Base-by-base conservation (phyloP, 1,140 invertebrate genomes). In the Cotesia typhae region DNA sequence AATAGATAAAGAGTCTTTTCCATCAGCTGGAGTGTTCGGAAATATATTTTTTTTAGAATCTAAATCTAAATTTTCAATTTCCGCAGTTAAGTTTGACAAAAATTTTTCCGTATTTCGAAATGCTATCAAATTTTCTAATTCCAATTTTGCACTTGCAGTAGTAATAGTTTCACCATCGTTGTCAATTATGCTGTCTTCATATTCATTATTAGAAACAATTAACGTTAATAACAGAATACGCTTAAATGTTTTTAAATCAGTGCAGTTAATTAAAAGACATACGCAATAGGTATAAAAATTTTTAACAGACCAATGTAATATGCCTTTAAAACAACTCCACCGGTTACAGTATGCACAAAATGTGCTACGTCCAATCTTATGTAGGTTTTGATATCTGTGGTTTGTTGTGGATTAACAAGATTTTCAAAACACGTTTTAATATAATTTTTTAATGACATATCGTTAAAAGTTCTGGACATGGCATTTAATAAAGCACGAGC, bases 161-260 rank as follows among this genome's bases (percentile, higher is more conserved):
- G 53, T 55, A n/a, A 55, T 55, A 6, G 5, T n/a, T n/a, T 55
- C 53, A 55, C 12, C 53, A n/a, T 55, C n/a, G 12, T 12, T 5
- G n/a, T 55, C 53, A 55, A 55, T n/a, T 4, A 20, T 55, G 12
- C n/a, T n/a, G n/a, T 55, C 53, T 55, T 55, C 53, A 55, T 55
- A 20, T 12, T 4, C 53, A 12, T 12, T n/a, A 20, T 55, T 55
- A n/a, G 2, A 55, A 55, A n/a, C n/a, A 6, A 55, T 55, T n/a
- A 55, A 55, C 10, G n/a, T 55, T 55, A 55, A 55, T n/a, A 55
- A 55, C 12, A 55, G n/a, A 55, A 55, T 55, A 9, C 53, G 53
- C n/a, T 55, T 4, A 55, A 55, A 55, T 20, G 7, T 55, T 55
- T 55, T 55, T n/a, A 55, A 55, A 55, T n/a, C n/a, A 12, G 12